Evolutionary conservation across 2,113 vertebrate genomes (phyloP).

Genomic region (Microcebus jonahi): DNA sequence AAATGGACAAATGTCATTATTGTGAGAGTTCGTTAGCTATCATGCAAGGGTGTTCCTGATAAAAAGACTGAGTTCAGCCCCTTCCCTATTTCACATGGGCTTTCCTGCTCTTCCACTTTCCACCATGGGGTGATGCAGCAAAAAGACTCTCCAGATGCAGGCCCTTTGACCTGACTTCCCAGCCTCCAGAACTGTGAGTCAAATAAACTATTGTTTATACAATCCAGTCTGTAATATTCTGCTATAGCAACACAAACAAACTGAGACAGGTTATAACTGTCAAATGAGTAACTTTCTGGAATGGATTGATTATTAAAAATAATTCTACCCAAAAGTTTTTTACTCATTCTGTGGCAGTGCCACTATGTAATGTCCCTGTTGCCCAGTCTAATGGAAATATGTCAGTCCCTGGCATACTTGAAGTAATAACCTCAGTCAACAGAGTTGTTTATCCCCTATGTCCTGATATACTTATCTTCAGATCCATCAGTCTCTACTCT

Average conservation of each 20-base stretch:
- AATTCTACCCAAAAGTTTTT: neutral
- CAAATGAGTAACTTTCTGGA: constrained; percentile 31
- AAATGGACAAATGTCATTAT: neutral
- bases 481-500: neutral
- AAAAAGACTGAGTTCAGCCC: neutral
- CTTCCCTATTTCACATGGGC: neutral
- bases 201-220: too few species aligned
- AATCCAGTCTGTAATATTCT: too few species aligned
- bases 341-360: neutral
- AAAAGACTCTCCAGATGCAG: too few species aligned
- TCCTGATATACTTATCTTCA: neutral
- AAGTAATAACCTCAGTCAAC: neutral
- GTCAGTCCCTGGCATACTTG: neutral
- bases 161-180: too few species aligned
- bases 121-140: too few species aligned
- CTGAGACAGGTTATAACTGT: neutral
- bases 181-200: too few species aligned
- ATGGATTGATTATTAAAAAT: neutral
- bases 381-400: neutral
- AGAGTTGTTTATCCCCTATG: neutral
- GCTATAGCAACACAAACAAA: too few species aligned
- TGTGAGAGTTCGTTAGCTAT: neutral
- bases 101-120: too few species aligned
- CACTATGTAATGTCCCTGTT: neutral
- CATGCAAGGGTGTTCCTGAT: neutral